A percentile compares a stretch with the other conserved stretches of the same genome.
phyloP scores from a whole-genome alignment of 2,888 invertebrate genomes.

The Limenitis camilla region DNA sequence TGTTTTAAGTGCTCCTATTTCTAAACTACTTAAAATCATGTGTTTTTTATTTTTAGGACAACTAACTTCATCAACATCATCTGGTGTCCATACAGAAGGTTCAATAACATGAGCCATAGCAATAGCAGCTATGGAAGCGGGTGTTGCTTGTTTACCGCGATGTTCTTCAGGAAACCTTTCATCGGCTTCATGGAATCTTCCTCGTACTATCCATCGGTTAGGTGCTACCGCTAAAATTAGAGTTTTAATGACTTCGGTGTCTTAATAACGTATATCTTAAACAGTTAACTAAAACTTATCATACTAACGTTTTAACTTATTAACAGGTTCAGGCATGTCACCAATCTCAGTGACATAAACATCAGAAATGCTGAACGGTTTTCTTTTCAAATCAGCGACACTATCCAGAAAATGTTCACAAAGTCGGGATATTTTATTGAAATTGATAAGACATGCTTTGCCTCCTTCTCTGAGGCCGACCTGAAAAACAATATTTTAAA shows the following conservation, averaged over 20 bases:
- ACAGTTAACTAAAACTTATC: not conserved
- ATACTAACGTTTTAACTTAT: conserved; percentile 54
- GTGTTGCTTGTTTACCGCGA: conserved; percentile 56
- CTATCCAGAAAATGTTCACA: conserved; percentile 57
- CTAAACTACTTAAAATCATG: too few relatives aligned
- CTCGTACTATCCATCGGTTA: conserved; percentile 57
- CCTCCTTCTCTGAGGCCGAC: conserved; percentile 60
- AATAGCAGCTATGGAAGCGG: conserved; percentile 53
- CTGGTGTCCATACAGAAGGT: conserved; percentile 47
- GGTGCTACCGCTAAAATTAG: conserved; percentile 48
- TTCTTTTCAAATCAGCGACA: conserved; percentile 40
- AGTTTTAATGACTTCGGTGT: too few relatives aligned
- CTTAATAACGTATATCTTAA: too few relatives aligned
- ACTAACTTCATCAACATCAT: conserved; percentile 54
- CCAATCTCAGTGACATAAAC: conserved; percentile 42
- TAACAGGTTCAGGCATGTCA: conserved; percentile 54
- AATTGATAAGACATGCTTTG: conserved; percentile 54
- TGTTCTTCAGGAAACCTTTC: conserved; percentile 53
- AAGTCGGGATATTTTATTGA: conserved; percentile 38
- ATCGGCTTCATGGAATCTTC: conserved; percentile 57
- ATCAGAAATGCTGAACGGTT: conserved; percentile 60
- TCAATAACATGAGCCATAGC: conserved; percentile 52
- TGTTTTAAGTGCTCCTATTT: too few relatives aligned
- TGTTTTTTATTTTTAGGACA: too few relatives aligned
- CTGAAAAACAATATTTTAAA: conserved; percentile 25